phyloP scores from a whole-genome alignment of 2,888 invertebrate genomes.

The Yponomeuta cagnagella region DNA sequence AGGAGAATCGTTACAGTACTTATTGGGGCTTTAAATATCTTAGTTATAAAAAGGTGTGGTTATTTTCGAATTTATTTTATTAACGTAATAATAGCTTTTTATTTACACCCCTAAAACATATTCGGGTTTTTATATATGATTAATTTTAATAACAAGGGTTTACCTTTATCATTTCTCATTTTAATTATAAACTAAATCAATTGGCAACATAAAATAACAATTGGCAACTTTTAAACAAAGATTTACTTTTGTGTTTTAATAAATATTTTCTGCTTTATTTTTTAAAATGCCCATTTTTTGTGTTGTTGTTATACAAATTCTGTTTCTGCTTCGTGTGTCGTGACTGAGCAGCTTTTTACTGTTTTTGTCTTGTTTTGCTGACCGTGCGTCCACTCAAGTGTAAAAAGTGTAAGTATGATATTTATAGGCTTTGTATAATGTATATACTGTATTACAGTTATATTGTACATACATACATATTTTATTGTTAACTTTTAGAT shows the following conservation, averaged over 20 bases:
- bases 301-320: conserved; percentile 49
- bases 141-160: not conserved
- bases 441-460: not conserved
- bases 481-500: not conserved
- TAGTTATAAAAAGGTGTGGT: not conserved
- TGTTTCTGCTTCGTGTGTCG: conserved; percentile 44
- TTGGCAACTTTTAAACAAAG: not conserved
- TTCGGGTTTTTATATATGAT: not conserved
- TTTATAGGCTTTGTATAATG: conserved; percentile 12
- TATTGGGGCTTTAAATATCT: not conserved
- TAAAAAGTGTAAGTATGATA: conserved; percentile 36
- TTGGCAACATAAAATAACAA: not conserved
- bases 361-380: conserved; percentile 47
- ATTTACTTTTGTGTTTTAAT: not conserved
- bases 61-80: not conserved
- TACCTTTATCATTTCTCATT: too few relatives aligned
- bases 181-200: conserved; percentile 3
- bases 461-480: not conserved
- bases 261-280: conserved; percentile 16
- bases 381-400: conserved; percentile 28
- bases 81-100: not conserved
- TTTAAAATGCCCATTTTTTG: conserved; percentile 64
- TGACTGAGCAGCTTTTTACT: conserved; percentile 38
- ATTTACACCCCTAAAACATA: not conserved
- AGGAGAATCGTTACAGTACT: too few relatives aligned